Evolutionary conservation across 2,797 vertebrate species (phyloP), one percentile per base, ranked within the genome.

Genomic region (Gephyroberyx darwinii): DNA sequence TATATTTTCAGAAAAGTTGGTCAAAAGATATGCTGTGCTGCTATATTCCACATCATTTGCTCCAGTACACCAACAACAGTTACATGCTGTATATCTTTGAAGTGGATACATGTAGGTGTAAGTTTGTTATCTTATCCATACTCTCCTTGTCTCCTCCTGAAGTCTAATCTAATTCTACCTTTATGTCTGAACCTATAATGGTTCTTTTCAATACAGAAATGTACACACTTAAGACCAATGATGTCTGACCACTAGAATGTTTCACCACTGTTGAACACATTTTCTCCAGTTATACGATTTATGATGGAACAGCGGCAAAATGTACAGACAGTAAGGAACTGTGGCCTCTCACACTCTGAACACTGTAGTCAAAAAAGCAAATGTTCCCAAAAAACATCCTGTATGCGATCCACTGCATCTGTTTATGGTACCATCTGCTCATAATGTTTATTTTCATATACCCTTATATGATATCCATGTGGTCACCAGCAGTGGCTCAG

Each of bases 131-230:
- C 26, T 3, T 74, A 33, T 57, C 69, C 17, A 67, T 73, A 33
- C 39, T 58, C 45, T 75, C 19, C 68, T 64, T 79, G 19, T 66
- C n/a, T 74, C 68, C 47, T 63, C 26, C n/a, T 79, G 33, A 50
- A 14, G 22, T 67, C 58, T 47, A 69, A 17, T 30, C 35, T 55
- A 52, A 67, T 65, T 68, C 58, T 75, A 69, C 35, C 39, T 79
- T 70, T 62, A 64, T 7, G 77, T 9, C 19, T 60, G 33, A 74
- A 76, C 45, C 33, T 58, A 19, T 6, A 7, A 58, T 37, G 10
- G 14, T 67, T 52, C n/a, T 75, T 41, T 57, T 77, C 48, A 81
- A 75, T 67, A 83, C 61, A 86, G 77, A 90, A 89, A 90, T 89
- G 78, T 85, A 69, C 66, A 76, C 58, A 54, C 5, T 56, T 35